Conservation (phyloP, 2,888 invertebrate species). For the Cylloceria caligata region DNA sequence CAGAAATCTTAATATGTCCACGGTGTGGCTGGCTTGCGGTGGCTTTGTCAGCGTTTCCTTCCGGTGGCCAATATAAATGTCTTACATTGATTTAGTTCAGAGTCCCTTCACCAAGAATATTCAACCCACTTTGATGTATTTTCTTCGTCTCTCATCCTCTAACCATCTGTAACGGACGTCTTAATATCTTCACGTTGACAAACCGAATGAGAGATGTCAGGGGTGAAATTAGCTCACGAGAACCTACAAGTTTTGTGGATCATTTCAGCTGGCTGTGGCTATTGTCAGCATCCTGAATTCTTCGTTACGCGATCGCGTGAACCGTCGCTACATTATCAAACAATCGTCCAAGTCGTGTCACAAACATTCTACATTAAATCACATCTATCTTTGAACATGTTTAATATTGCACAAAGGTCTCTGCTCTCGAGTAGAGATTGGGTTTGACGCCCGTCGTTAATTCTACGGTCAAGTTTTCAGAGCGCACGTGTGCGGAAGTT, state of each 20-base stretch:
- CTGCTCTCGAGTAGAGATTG: neutral
- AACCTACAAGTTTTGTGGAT: neutral
- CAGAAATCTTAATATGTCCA: slow-evolving; percentile 84
- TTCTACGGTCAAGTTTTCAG: neutral
- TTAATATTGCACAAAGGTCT: too few relatives aligned
- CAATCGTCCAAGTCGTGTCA: neutral
- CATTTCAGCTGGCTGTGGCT: neutral
- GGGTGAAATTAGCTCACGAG: neutral
- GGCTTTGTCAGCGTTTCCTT: slow-evolving; percentile 56
- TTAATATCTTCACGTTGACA: slow-evolving; percentile 1
- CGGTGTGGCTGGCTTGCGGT: slow-evolving; percentile 70
- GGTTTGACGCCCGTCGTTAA: neutral
- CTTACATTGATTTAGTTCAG: slow-evolving; percentile 27
- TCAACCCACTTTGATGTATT: neutral
- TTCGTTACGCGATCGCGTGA: neutral
- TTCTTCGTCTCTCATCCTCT: neutral
- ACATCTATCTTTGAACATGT: too few relatives aligned
- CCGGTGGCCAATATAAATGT: slow-evolving; percentile 20
- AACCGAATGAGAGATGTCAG: neutral
- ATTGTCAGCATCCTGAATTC: neutral
- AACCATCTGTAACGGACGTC: slow-evolving; percentile 22
- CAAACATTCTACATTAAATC: too few relatives aligned
- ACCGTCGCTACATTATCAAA: neutral
- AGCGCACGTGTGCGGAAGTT: slow-evolving; percentile 25
- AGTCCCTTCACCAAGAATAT: slow-evolving; percentile 13